Evolutionary conservation across 2,113 vertebrate genomes (phyloP), one percentile per base, ranked within the genome.

Genomic region (Hippocampus comes): DNA sequence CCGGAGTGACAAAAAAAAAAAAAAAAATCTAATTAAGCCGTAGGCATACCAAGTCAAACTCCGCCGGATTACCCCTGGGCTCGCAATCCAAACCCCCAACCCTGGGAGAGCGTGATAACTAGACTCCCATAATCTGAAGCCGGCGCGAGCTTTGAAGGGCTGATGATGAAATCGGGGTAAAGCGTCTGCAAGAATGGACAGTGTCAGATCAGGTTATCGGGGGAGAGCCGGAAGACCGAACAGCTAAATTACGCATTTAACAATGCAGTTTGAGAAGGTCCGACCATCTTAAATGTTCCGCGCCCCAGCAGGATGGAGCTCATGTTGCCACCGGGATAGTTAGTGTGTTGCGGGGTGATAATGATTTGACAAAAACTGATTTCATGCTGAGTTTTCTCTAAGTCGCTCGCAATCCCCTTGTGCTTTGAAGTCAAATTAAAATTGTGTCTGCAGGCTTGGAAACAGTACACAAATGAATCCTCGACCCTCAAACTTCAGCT

Each of bases 41-140:
- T 57, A 23, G 74, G 79, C 71, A 71, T 88, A 80, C 65, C 60
- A 67, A 91, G 83, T 87, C 78, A 73, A 74, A 84, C 82, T 83
- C 74, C 48, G 42, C 71, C 71, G 88, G 90, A 90, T 92, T 91
- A 90, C 72, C 73, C 59, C 74, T 77, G 80, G 79, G 71, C 74
- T 46, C 72, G 82, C 77, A 84, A 79, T 76, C 80, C 71, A 86
- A 82, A 76, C 67, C 64, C 27, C 74, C 73, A 80, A 79, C 82
- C 82, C 89, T 92, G 90, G 78, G 78, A 83, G 88, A 77, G 76
- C 73, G 65, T 71, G 92, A 93, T 92, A 92, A 91, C 88, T 82
- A 78, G 46, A 74, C 74, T 82, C 72, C 60, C 74, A 82, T 89
- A 89, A 90, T 90, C 89, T 85, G 72, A 67, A 76, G 18, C 48